A percentile compares a stretch with the other conserved stretches of the same genome.
These are phyloP conservation scores for Bergia sp. DNA, from an alignment of 92 coral and sea anemone species.

Conservation along the genomic window DNA sequence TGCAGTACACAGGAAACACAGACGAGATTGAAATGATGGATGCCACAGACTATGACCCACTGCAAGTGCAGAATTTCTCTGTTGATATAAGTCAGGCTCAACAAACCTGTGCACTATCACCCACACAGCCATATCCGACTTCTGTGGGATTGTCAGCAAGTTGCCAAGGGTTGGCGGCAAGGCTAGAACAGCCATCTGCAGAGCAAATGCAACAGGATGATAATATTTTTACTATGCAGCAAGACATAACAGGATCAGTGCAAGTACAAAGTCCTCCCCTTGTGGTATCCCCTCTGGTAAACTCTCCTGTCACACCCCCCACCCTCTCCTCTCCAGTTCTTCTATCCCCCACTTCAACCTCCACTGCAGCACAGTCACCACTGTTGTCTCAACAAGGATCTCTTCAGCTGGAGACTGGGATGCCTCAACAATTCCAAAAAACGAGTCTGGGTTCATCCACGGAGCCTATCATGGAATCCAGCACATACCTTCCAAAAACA, in stretches of 20 bases:
- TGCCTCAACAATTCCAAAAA: constrained; percentile 4
- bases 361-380: constrained; percentile 11
- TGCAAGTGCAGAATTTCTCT: constrained; percentile 40
- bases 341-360: neutral
- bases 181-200: constrained; percentile 19
- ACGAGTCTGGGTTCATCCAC: constrained; percentile 19
- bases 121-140: constrained; percentile 26
- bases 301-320: constrained; percentile 21
- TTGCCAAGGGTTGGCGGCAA: constrained; percentile 7
- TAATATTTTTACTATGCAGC: constrained; percentile 27
- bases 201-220: constrained; percentile 35
- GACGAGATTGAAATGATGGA: constrained; percentile 78
- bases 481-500: constrained; percentile 4
- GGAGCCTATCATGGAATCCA: constrained; percentile 4
- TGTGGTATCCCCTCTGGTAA: constrained; percentile 21
- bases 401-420: constrained; percentile 1
- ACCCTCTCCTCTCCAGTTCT: constrained; percentile 19
- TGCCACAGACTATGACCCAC: constrained; percentile 50
- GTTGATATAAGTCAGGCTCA: constrained; percentile 23
- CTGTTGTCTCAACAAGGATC: constrained; percentile 15
- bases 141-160: constrained; percentile 24
- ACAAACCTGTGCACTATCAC: constrained; percentile 30
- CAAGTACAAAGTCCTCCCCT: constrained; percentile 24
- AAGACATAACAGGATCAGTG: constrained; percentile 7
- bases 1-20: constrained; percentile 38